Base-by-base conservation (phyloP, 1,140 invertebrate species). In the Halotydeus destructor region DNA sequence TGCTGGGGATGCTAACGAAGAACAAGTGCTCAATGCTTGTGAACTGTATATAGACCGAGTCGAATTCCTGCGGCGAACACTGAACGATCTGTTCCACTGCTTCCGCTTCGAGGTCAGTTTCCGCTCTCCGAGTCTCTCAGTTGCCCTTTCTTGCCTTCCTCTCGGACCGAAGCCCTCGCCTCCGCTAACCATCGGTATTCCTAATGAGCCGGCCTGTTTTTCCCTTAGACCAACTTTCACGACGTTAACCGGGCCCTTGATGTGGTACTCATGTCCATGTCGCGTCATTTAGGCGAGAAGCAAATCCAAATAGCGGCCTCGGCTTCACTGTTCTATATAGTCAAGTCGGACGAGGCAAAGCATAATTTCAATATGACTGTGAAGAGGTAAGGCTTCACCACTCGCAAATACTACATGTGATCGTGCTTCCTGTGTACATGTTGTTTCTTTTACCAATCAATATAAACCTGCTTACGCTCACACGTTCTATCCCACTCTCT, bases 271-370 rank as follows among this genome's bases (percentile, higher is more conserved):
- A 69, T 78, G 54, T 76, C 79, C 5, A 88, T 93, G 82, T 74
- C 78, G 49, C 67, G 71, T 46, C 79, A 88, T 64, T 58, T 76
- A 8, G 60, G 61, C 44, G 77, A 85, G 48, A 83, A 80, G 56
- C 75, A 83, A 50, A 79, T 93, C 54, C 84, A 91, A 60, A 88
- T 89, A 52, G 82, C 81, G 49, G 83, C 22, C 59, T 88, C 83
- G 66, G 84, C 84, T 3, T 83, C 80, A n/a, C 58, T 89, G 31
- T 89, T 88, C 62, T 89, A 89, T 55, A 86, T 93, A 50, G 77
- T 86, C 1, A 88, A 86, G 63, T 75, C 74, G 16, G 75, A 76
- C 50, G 75, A 81, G 54, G 75, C 73, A 49, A 65, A 55, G 57
- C 64, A 49, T 62, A 25, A 46, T 12, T 73, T 60, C 62, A 47